Conservation (phyloP, 1,140 invertebrate genomes). For the Nilaparvata lugens region DNA sequence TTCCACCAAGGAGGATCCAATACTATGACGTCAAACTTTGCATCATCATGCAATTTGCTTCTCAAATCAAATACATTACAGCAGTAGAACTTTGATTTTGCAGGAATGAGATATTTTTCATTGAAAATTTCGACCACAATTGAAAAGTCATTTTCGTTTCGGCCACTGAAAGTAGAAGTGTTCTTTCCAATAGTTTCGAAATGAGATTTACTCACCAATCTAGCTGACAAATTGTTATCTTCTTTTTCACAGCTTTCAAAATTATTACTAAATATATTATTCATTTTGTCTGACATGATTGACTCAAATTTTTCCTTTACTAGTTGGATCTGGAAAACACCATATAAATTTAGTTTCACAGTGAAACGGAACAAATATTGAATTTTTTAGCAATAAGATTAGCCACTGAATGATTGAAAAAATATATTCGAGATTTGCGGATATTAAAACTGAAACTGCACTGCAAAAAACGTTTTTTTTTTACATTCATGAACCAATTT, state of each 20-base stretch:
- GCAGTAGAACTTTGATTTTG: constrained; percentile 40
- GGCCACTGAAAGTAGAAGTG: constrained; percentile 6
- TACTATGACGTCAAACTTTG: constrained; percentile 66
- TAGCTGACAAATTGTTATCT: constrained; percentile 15
- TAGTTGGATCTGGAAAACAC: constrained; percentile 13
- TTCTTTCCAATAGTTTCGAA: not conserved
- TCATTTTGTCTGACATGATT: constrained; percentile 4
- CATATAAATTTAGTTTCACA: not conserved
- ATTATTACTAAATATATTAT: not conserved
- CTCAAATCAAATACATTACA: constrained; percentile 37
- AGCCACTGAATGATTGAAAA: not conserved
- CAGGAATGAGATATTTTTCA: constrained; percentile 32
- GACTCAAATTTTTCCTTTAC: constrained; percentile 5
- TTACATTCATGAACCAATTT: too few relatives aligned
- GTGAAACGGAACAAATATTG: not conserved
- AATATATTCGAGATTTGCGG: not conserved
- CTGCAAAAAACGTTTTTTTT: too few relatives aligned
- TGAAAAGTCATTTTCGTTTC: constrained; percentile 12
- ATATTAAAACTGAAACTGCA: too few relatives aligned
- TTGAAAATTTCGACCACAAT: constrained; percentile 11
- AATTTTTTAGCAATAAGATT: not conserved
- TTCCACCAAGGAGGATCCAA: constrained; percentile 93
- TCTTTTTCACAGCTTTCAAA: constrained; percentile 4
- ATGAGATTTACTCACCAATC: constrained; percentile 5
- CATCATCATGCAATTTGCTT: constrained; percentile 29